These are phyloP conservation scores for Pristionchus japonicus DNA, from an alignment of 2,888 invertebrate species.

Conservation along the genomic window DNA sequence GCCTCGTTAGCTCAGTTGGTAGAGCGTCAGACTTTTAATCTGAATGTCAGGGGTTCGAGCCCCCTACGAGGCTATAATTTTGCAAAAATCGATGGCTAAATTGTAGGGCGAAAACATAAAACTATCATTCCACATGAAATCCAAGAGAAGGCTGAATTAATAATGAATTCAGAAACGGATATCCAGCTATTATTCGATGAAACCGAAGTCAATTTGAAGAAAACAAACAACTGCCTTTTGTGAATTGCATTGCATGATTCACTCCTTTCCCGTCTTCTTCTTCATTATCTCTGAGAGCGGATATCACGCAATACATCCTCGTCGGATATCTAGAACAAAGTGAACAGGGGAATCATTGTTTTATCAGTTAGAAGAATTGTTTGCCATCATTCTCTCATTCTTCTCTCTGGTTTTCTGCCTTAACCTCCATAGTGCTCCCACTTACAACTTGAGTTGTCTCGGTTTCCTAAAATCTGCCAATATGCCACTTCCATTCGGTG, in stretches of 20 bases:
- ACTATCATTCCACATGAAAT: too few species aligned
- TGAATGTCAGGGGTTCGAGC: constrained; percentile 34
- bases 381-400: neutral
- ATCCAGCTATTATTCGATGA: too few species aligned
- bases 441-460: neutral
- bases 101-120: too few species aligned
- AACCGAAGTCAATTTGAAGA: too few species aligned
- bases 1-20: constrained; percentile 34
- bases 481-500: neutral
- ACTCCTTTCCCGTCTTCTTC: too few species aligned
- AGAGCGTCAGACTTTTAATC: constrained; percentile 34
- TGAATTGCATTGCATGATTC: too few species aligned
- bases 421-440: neutral
- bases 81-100: neutral
- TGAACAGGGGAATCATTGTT: neutral
- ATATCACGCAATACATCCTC: too few species aligned
- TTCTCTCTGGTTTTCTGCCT: neutral
- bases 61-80: constrained; percentile 23
- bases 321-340: too few species aligned
- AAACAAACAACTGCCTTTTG: too few species aligned
- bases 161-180: too few species aligned
- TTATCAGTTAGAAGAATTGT: neutral
- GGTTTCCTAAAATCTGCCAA: neutral
- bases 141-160: neutral
- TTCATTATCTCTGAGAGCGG: too few species aligned